Base-by-base conservation (phyloP, 2,113 vertebrate genomes). In the Coreoperca whiteheadi region DNA sequence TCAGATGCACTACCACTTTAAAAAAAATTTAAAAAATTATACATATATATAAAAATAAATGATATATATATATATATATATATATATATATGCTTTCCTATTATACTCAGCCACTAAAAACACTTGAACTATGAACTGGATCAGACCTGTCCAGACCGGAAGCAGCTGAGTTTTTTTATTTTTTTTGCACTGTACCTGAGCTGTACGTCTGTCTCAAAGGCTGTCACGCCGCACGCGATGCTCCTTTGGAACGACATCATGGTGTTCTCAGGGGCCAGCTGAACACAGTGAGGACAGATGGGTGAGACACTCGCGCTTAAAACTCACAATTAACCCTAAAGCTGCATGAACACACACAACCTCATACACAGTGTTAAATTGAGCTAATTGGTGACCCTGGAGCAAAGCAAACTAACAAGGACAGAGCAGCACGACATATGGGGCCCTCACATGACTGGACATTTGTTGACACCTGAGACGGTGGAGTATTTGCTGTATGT, bases 261-360 rank as follows among this genome's bases (percentile, higher is more conserved):
- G 32, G 98, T 99, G 93, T 99, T 99, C 91, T 99, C 98, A 0
- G 98, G 98, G 23, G 98, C 97, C 91, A 98, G 86, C 98, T 99
- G 93, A 74, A 92, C 88, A 88, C 28, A 82, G 56, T 1, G 25
- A 84, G 32, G 68, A 84, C 77, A 91, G 69, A 87, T 51, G 82
- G 76, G 57, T 79, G 80, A 86, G 83, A 84, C n/a, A 65, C 37
- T 18, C 77, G 61, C 61, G 75, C 53, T 67, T 51, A 43, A 84
- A 81, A 65, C 32, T 34, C 48, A 50, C 57, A 72, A 66, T 61
- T 15, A 61, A 71, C 21, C 81, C 76, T 72, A 23, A 88, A 83
- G 77, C 82, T 11, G 57, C 56, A 51, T 50, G 34, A 79, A 69
- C 57, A 68, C 73, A 68, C 30, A 76, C 63, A 83, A 2, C 68